Base-by-base conservation (phyloP, 2,888 invertebrate species). In the Ceraclea dissimilis region DNA sequence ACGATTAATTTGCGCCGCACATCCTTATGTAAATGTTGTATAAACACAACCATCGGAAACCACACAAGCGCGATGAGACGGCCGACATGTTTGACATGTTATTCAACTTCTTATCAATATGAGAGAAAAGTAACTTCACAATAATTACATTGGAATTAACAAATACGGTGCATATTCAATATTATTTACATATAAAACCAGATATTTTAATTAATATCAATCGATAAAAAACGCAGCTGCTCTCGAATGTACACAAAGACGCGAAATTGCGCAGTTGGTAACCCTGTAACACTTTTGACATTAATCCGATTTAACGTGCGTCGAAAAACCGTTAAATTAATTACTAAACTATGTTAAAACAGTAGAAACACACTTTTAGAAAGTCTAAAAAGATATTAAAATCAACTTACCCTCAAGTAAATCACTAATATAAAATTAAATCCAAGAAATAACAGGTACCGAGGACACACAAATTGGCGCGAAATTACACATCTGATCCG, bases 211-310 rank as follows among this genome's bases (percentile, higher is more conserved):
- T 33, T 48, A 58, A 51, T 51, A 49, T 22, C n/a, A 55, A 59
- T 56, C 59, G 50, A 59, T 59, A 58, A 51, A 57, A 58, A 58
- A 54, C 51, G 52, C 43, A 50, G 48, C 56, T 52, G 59, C 52
- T 55, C 52, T 55, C 55, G 52, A 56, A 55, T 52, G 56, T 59
- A 59, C 56, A 59, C 59, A 59, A 59, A 59, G 59, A 59, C 48
- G 59, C 59, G 51, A 54, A 10, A 26, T n/a, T 11, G 13, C 16
- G 17, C n/a, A 51, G 59, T 59, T 59, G 59, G 59, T 39, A 47
- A 18, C 46, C 52, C 52, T 59, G 59, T 4, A 8, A 8, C 39
- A 20, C 26, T 47, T 52, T 26, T 47, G 52, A 52, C 52, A 52
- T 39, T 11, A 39, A 13, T 13, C 16, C 16, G 39, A 16, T 26